Base-by-base conservation (phyloP, 2,797 vertebrate genomes). In the Takifugu rubripes region DNA sequence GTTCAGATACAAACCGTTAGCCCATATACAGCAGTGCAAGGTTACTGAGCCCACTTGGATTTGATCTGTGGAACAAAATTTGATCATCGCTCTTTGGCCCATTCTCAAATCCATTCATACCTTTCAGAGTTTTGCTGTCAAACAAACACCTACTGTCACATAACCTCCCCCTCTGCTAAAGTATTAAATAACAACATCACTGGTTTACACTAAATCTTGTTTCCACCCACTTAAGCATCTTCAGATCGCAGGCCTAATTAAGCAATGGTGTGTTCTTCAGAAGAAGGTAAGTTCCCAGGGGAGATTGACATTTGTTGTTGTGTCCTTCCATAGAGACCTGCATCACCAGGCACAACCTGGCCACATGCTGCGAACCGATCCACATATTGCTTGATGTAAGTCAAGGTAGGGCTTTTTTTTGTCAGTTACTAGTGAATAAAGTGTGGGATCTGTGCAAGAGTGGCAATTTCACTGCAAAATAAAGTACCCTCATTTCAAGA, bases 281-380 rank as follows among this genome's bases (percentile, higher is more conserved):
- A 78, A 50, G 49, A 24, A 68, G 44, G 21, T 21, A 29, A 54
- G 70, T 75, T 73, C 85, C 84, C 84, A 53, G 70, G 70, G 71
- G 77, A 77, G 40, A 3, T 3, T 52, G 65, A 56, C 71, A 68
- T 79, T 57, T 86, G 83, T 79, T 82, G 72, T 81, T 73, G 46
- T 63, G 80, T 66, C 55, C 74, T 68, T 74, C 84, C 89, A 86
- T 89, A 70, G 88, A 80, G 84, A 92, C 88, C 70, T 72, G 72
- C 68, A 80, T 86, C 79, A 73, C 76, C 68, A 79, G 71, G 81
- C 59, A 59, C 51, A 40, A 49, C 68, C 52, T 69, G 74, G 77
- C 53, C 67, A 58, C 31, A 15, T 70, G 78, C 84, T 78, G 75
- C 79, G 68, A 77, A 74, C 64, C 59, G 53, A 65, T 82, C 52